Conservation (phyloP, 2,888 invertebrate genomes). For the Silvanus unidentatus region DNA sequence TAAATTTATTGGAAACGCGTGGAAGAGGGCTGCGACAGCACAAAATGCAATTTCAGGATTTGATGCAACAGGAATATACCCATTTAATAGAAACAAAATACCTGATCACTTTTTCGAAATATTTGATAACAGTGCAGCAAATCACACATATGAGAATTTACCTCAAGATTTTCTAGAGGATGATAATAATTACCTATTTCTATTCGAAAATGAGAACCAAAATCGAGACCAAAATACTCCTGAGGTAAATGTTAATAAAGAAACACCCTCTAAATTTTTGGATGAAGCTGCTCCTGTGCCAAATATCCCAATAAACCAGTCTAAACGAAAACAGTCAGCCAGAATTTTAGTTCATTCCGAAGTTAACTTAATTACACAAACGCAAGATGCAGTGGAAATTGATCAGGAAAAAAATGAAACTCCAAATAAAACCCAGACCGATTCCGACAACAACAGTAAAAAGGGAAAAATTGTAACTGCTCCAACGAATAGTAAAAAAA, state of each 20-base stretch:
- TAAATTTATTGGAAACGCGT: slow-evolving; percentile 3
- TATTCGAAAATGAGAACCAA: not conserved
- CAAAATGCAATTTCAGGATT: slow-evolving; percentile 9
- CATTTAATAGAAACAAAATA: slow-evolving; percentile 10
- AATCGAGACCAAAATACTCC: too few relatives aligned
- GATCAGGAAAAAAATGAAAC: too few relatives aligned
- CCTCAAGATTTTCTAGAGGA: slow-evolving; percentile 3
- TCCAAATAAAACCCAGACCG: too few relatives aligned
- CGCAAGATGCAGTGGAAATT: too few relatives aligned
- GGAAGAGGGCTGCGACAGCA: slow-evolving; percentile 7
- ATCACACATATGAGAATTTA: slow-evolving; percentile 1
- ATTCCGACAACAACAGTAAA: too few relatives aligned
- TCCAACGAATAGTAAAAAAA: too few relatives aligned
- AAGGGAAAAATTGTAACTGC: too few relatives aligned
- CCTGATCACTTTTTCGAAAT: slow-evolving; percentile 12
- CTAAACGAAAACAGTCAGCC: slow-evolving; percentile 2
- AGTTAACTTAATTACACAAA: too few relatives aligned
- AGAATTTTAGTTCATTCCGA: slow-evolving; percentile 1
- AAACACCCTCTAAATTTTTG: slow-evolving; percentile 7
- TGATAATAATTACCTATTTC: slow-evolving; percentile 1
- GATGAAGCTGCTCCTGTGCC: slow-evolving; percentile 4
- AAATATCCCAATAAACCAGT: not conserved
- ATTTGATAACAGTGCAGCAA: slow-evolving; percentile 4
- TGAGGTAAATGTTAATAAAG: not conserved
- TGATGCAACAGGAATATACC: slow-evolving; percentile 13